These are phyloP conservation scores for Urophycis tenuis DNA, from an alignment of 2,797 vertebrate species.

Conservation along the genomic window DNA sequence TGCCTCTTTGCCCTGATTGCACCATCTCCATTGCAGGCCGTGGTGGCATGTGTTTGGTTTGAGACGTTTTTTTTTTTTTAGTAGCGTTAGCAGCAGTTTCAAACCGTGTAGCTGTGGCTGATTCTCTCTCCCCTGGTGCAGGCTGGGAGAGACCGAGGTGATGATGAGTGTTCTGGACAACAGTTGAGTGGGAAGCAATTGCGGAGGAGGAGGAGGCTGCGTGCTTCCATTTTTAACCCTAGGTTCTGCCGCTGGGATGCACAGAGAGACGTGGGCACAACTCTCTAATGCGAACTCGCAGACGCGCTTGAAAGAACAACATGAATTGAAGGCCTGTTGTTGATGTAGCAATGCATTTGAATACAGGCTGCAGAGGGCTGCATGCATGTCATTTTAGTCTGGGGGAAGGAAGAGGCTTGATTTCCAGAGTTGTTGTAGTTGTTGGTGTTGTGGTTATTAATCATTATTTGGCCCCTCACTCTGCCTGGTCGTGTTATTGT, in stretches of 20 bases:
- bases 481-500: neutral
- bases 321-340: neutral
- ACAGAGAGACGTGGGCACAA: slow-evolving; percentile 8
- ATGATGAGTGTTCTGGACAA: slow-evolving; percentile 58
- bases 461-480: neutral
- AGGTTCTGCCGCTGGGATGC: slow-evolving; percentile 41
- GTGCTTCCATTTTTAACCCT: slow-evolving; percentile 66
- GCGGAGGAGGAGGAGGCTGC: slow-evolving; percentile 57
- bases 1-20: too few relatives aligned
- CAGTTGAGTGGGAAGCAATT: slow-evolving; percentile 65
- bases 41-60: neutral
- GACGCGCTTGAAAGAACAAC: neutral
- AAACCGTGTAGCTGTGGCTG: neutral
- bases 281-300: neutral
- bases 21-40: neutral
- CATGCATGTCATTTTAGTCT: neutral
- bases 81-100: neutral
- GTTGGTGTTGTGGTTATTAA: neutral
- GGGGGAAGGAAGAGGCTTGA: neutral
- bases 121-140: slow-evolving; percentile 55
- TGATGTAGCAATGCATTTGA: neutral
- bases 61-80: neutral
- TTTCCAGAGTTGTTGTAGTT: neutral
- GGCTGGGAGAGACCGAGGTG: slow-evolving; percentile 36
- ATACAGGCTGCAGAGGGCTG: neutral